Conservation (phyloP, 2,888 invertebrate species). For the Vesta saturnalis region DNA sequence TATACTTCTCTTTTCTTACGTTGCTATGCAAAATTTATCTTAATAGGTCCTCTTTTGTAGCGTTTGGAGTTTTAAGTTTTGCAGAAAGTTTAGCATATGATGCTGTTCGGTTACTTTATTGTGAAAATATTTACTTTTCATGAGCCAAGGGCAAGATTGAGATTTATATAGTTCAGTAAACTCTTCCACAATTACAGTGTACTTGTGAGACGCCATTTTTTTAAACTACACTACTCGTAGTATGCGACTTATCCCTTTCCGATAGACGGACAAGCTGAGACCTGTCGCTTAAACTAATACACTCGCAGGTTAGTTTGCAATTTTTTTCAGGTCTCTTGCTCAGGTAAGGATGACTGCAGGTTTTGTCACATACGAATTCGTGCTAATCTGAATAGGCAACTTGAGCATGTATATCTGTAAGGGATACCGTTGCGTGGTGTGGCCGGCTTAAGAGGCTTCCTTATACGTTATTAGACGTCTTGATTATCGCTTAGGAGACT, state of each 20-base stretch:
- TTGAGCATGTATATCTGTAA: neutral
- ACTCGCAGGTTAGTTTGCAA: neutral
- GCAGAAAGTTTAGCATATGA: neutral
- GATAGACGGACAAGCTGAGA: neutral
- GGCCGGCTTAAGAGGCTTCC: too few relatives aligned
- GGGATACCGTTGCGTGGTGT: neutral
- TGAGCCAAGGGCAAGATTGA: neutral
- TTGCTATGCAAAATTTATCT: constrained; percentile 41
- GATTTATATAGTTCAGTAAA: constrained; percentile 9
- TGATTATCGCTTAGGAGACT: too few relatives aligned
- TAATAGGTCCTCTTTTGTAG: constrained; percentile 35
- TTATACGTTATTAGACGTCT: too few relatives aligned
- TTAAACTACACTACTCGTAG: neutral
- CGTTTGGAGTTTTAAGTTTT: constrained; percentile 7
- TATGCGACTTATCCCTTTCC: neutral
- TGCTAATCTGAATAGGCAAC: neutral
- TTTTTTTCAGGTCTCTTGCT: neutral
- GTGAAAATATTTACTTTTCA: constrained; percentile 8
- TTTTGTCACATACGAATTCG: too few relatives aligned
- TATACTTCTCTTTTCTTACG: constrained; percentile 13
- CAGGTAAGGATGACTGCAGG: neutral
- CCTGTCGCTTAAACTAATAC: neutral
- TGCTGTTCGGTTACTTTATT: neutral
- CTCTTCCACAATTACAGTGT: neutral
- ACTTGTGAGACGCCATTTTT: neutral